phyloP scores from a whole-genome alignment of 2,113 vertebrate species.

The Scomber scombrus region DNA sequence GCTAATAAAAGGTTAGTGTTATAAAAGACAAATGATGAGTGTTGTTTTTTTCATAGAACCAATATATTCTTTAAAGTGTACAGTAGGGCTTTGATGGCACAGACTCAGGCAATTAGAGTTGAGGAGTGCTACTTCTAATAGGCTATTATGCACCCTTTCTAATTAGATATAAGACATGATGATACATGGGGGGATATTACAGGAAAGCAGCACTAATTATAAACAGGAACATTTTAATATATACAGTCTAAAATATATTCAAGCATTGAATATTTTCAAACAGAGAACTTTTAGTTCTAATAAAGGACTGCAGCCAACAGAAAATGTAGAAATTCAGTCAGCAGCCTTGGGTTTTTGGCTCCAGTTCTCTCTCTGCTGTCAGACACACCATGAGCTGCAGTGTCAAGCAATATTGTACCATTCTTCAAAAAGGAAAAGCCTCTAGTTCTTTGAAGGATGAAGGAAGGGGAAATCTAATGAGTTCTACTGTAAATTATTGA shows the following conservation, averaged over 20 bases:
- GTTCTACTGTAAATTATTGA: slow-evolving; percentile 40
- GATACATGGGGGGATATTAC: slow-evolving; percentile 43
- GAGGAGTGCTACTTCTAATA: slow-evolving; percentile 45
- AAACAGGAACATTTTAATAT: slow-evolving; percentile 35
- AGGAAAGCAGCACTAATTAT: slow-evolving; percentile 39
- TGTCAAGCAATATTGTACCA: slow-evolving; percentile 16
- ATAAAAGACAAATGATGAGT: slow-evolving; percentile 34
- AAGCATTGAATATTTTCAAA: slow-evolving; percentile 15
- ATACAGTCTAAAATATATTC: slow-evolving; percentile 23
- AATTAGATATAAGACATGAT: slow-evolving; percentile 62
- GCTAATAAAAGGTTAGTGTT: slow-evolving; percentile 16
- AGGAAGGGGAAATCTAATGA: slow-evolving; percentile 32
- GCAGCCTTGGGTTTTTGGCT: slow-evolving; percentile 13
- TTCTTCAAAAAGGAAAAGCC: slow-evolving; percentile 36
- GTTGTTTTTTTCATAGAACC: slow-evolving; percentile 2
- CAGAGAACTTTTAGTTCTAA: not conserved
- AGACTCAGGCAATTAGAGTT: slow-evolving; percentile 49
- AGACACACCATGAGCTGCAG: slow-evolving; percentile 33
- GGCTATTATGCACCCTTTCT: slow-evolving; percentile 49
- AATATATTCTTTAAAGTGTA: slow-evolving; percentile 21
- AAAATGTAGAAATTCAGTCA: not conserved
- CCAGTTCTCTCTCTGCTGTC: slow-evolving; percentile 32
- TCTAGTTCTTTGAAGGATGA: slow-evolving; percentile 43
- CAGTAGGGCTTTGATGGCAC: slow-evolving; percentile 45
- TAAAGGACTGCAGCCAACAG: not conserved